phyloP scores from a whole-genome alignment of 2,797 vertebrate genomes.

The Halcyon smyrnensis region DNA sequence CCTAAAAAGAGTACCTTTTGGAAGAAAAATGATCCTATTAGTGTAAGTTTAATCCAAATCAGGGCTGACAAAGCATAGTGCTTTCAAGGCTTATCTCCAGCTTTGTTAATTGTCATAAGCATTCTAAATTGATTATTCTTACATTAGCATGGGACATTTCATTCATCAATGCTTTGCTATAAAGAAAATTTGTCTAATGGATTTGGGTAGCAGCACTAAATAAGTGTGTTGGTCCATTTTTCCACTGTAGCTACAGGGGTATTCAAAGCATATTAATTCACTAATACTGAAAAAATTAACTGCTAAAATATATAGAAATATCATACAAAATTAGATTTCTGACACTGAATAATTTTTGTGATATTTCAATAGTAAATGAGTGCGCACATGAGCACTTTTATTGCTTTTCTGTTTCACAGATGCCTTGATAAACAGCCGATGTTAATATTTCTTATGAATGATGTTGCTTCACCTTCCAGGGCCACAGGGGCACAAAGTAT shows the following conservation, averaged over 20 bases:
- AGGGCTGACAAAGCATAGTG: constrained; percentile 92
- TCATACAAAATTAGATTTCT: constrained; percentile 85
- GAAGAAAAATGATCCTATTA: constrained; percentile 98
- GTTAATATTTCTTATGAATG: constrained; percentile 81
- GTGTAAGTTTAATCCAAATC: constrained; percentile 94
- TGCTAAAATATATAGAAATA: constrained; percentile 81
- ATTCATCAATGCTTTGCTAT: constrained; percentile 87
- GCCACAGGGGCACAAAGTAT: constrained; percentile 71
- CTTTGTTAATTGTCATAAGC: constrained; percentile 95
- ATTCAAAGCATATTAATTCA: constrained; percentile 84
- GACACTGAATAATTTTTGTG: constrained; percentile 85
- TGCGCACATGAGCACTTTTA: constrained; percentile 67
- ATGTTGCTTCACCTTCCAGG: constrained; percentile 73
- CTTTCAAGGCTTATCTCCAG: constrained; percentile 84
- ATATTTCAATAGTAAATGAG: constrained; percentile 81
- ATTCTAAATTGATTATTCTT: constrained; percentile 93
- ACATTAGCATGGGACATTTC: constrained; percentile 87
- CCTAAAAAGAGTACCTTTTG: constrained; percentile 91
- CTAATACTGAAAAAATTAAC: constrained; percentile 79
- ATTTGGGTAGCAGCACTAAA: constrained; percentile 82
- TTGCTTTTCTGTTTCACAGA: constrained; percentile 80
- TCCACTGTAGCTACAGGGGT: constrained; percentile 84
- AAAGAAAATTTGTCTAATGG: constrained; percentile 87
- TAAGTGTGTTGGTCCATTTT: constrained; percentile 85
- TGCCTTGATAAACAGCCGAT: constrained; percentile 79